Conservation (phyloP, 2,888 invertebrate genomes). For the Achlya flavicornis region DNA sequence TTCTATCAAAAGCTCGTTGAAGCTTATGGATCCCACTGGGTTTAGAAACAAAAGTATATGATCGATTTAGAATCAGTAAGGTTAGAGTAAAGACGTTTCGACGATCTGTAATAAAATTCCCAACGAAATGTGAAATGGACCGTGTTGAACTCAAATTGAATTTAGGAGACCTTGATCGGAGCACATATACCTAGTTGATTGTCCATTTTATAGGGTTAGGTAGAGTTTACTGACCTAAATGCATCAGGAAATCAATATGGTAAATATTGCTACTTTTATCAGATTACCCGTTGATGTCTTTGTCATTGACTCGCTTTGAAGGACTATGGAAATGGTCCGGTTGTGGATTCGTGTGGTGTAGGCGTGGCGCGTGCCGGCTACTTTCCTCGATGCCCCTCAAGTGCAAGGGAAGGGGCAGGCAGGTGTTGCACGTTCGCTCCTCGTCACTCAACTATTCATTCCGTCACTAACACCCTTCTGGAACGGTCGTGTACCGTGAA, state of each 20-base stretch:
- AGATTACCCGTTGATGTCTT: not conserved
- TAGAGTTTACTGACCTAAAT: not conserved
- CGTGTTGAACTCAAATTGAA: not conserved
- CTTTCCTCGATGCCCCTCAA: conserved; percentile 75
- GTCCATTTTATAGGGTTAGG: not conserved
- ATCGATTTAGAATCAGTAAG: not conserved
- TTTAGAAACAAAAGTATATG: not conserved
- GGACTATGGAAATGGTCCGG: not conserved
- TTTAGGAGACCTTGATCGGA: not conserved
- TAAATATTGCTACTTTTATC: not conserved
- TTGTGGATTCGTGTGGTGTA: conserved; percentile 32
- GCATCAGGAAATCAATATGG: not conserved
- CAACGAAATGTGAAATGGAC: not conserved
- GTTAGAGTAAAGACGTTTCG: not conserved
- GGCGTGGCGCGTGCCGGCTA: conserved; percentile 64
- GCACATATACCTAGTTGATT: not conserved
- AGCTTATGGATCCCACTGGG: no score
- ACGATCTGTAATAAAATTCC: not conserved
- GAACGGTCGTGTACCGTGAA: conserved; percentile 36
- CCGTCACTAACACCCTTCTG: conserved; percentile 47
- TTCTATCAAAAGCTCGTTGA: no score
- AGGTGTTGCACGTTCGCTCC: conserved; percentile 66
- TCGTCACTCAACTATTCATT: conserved; percentile 55
- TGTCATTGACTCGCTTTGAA: not conserved
- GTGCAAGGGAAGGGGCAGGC: conserved; percentile 61